A percentile compares a stretch with the other conserved stretches of the same genome.
phyloP scores from a whole-genome alignment of 2,113 vertebrate species.

The Chionis minor region DNA sequence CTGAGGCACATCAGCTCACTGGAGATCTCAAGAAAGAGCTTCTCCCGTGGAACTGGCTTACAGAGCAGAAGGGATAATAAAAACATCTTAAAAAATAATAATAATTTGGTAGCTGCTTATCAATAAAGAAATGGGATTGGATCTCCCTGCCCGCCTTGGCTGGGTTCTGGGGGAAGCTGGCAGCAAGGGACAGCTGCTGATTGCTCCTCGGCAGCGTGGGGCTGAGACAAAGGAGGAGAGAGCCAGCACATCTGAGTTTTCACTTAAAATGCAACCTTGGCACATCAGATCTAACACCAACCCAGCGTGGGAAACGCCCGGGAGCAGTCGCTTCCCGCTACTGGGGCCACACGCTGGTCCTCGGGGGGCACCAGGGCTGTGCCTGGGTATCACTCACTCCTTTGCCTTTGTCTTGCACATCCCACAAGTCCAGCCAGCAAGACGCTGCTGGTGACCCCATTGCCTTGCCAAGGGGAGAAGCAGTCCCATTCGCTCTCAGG shows the following conservation, averaged over 20 bases:
- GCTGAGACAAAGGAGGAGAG: background rate
- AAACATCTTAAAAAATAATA: background rate
- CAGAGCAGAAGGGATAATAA: background rate
- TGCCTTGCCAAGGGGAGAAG: background rate
- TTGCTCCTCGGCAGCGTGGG: fast-evolving
- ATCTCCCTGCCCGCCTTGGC: background rate
- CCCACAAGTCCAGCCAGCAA: background rate
- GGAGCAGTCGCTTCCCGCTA: fast-evolving
- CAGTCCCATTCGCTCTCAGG: fast-evolving
- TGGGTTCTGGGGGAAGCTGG: background rate
- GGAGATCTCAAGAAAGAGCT: background rate
- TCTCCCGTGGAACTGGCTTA: background rate
- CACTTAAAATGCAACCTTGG: background rate
- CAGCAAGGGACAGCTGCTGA: fast-evolving
- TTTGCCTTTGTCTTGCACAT: background rate
- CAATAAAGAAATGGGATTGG: background rate
- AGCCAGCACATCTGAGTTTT: background rate
- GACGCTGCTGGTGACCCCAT: fast-evolving
- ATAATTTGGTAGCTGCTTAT: background rate
- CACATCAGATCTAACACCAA: background rate
- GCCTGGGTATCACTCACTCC: fast-evolving
- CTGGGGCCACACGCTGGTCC: background rate
- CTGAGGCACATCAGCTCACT: background rate
- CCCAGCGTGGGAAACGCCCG: fast-evolving
- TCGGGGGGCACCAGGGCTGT: fast-evolving